Conservation (phyloP, 2,888 invertebrate genomes). For the Endomychus coccineus region DNA sequence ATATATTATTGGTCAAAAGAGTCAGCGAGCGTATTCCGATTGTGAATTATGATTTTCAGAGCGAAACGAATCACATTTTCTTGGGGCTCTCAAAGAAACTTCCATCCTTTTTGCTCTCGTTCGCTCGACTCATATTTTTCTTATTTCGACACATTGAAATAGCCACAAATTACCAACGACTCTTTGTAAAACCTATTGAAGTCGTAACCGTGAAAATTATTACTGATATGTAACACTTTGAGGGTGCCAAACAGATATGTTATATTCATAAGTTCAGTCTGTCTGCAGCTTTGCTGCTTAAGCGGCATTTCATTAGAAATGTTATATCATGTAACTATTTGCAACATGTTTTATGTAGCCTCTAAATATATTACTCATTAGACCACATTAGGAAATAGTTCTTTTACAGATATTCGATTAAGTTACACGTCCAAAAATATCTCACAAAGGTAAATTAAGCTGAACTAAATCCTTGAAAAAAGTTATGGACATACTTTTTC, state of each 20-base stretch:
- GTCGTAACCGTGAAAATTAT: slow-evolving; percentile 42
- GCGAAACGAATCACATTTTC: slow-evolving; percentile 46
- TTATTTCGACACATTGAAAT: slow-evolving; percentile 16
- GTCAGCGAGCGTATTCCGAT: slow-evolving; percentile 41
- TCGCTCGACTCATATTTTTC: no score
- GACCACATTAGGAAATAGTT: no score
- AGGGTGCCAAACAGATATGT: slow-evolving; percentile 46
- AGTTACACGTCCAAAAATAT: no score
- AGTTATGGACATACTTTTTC: no score
- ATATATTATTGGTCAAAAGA: slow-evolving; percentile 46
- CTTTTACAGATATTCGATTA: no score
- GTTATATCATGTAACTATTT: no score
- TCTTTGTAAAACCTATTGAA: slow-evolving; percentile 38
- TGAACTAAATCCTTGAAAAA: no score
- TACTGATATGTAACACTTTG: slow-evolving; percentile 45
- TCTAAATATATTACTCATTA: no score
- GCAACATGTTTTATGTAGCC: no score
- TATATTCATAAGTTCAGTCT: slow-evolving; percentile 42
- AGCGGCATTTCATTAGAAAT: no score
- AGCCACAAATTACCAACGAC: slow-evolving; percentile 15
- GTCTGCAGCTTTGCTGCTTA: slow-evolving; percentile 9
- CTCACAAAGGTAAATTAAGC: no score
- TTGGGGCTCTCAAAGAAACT: slow-evolving; percentile 40
- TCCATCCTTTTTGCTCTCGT: no score
- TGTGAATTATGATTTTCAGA: slow-evolving; percentile 43